A percentile compares a stretch with the other conserved stretches of the same genome.
These are phyloP conservation scores for Pristionchus japonicus DNA, from an alignment of 2,888 invertebrate genomes.

Conservation along the genomic window DNA sequence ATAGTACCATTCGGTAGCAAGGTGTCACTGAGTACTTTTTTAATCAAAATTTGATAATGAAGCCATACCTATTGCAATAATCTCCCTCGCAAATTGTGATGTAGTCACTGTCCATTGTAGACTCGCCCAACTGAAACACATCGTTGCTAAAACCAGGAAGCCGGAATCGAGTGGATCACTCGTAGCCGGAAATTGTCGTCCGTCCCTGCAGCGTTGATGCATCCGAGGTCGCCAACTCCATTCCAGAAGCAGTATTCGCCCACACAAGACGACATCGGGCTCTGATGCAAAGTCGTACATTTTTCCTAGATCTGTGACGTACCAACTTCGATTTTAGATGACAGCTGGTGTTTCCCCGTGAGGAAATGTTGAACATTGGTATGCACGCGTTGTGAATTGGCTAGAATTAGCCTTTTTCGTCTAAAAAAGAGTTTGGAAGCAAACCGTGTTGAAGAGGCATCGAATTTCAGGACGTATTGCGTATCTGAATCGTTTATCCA, in stretches of 20 bases:
- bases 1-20: background rate
- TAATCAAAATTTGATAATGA: background rate
- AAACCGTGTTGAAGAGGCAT: background rate
- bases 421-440: background rate
- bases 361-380: background rate
- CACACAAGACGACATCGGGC: background rate
- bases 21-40: background rate
- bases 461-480: background rate
- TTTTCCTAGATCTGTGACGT: background rate
- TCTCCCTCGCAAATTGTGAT: background rate
- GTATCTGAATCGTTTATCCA: background rate
- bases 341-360: background rate
- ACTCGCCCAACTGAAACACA: background rate
- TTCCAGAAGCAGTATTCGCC: background rate
- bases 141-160: background rate
- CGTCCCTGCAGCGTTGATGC: background rate
- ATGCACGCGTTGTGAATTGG: background rate
- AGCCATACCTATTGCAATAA: background rate
- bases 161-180: background rate
- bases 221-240: background rate
- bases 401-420: background rate
- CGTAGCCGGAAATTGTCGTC: background rate
- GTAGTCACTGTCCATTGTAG: background rate
- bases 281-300: too few species aligned
- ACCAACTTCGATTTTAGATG: background rate